A percentile compares a stretch with the other conserved stretches of the same genome.
Conservation (phyloP, 2,888 invertebrate species). For the Theretra japonica region DNA sequence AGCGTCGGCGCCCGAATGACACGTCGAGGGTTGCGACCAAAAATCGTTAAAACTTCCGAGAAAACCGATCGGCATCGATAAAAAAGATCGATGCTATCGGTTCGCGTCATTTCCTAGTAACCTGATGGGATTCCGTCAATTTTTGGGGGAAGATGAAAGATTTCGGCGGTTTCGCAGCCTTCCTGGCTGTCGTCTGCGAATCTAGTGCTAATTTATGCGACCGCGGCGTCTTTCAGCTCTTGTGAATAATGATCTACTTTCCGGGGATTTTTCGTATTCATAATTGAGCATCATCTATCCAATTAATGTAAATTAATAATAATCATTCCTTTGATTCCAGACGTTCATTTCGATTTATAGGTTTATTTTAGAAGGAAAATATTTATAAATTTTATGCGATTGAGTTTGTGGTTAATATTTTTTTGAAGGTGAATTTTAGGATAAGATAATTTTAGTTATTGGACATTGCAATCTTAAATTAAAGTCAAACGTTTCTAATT, state of each 20-base stretch:
- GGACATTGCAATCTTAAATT: no score
- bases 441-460: no score
- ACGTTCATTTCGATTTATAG: slow-evolving; percentile 28
- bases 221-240: slow-evolving; percentile 47
- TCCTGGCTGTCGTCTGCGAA: slow-evolving; percentile 62
- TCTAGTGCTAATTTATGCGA: slow-evolving; percentile 63
- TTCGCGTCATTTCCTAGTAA: slow-evolving; percentile 57
- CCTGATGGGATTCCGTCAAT: slow-evolving; percentile 59
- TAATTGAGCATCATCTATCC: slow-evolving; percentile 22
- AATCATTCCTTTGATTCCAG: slow-evolving; percentile 27
- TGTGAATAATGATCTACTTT: slow-evolving; percentile 14
- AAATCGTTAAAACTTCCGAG: slow-evolving; percentile 36
- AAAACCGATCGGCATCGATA: slow-evolving; percentile 41
- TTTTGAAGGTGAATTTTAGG: no score
- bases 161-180: slow-evolving; percentile 46
- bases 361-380: neutral
- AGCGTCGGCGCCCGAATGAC: slow-evolving; percentile 21
- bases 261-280: slow-evolving; percentile 27
- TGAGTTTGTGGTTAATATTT: neutral
- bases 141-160: slow-evolving; percentile 37
- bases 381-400: neutral
- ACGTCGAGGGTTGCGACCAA: slow-evolving; percentile 26
- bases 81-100: slow-evolving; percentile 46
- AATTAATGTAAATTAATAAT: slow-evolving; percentile 30
- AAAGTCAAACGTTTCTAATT: no score